These are phyloP conservation scores for Mya arenaria DNA, from an alignment of 1,140 invertebrate genomes.

Conservation along the genomic window DNA sequence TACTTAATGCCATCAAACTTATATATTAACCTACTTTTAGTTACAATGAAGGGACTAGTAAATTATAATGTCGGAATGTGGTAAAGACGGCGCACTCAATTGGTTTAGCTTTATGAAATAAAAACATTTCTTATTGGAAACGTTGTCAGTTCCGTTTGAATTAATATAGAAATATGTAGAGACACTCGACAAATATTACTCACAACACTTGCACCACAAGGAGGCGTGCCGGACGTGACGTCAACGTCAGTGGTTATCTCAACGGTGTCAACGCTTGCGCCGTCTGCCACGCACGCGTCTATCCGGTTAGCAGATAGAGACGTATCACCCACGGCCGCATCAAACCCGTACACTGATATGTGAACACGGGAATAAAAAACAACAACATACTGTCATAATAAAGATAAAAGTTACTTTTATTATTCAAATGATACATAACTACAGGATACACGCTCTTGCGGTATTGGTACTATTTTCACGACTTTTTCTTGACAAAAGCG, in stretches of 20 bases:
- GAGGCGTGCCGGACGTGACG: not conserved
- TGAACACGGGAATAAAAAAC: not conserved
- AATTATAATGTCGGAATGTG: too few relatives aligned
- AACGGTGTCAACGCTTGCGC: not conserved
- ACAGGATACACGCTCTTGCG: not conserved
- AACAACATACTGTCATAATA: not conserved
- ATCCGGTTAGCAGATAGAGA: not conserved
- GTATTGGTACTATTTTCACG: not conserved
- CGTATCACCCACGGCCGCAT: conserved; percentile 18
- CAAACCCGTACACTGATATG: conserved; percentile 5
- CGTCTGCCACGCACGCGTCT: conserved; percentile 9
- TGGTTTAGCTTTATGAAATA: too few relatives aligned
- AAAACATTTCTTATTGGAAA: too few relatives aligned
- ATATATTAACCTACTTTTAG: too few relatives aligned
- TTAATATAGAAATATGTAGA: too few relatives aligned
- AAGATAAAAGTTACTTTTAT: not conserved
- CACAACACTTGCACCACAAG: conserved; percentile 26
- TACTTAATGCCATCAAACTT: too few relatives aligned
- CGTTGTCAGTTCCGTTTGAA: too few relatives aligned
- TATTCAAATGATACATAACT: not conserved
- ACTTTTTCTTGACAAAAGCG: not conserved
- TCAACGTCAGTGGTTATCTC: not conserved
- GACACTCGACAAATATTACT: too few relatives aligned
- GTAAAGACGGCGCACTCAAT: too few relatives aligned
- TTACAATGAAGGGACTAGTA: too few relatives aligned